Percentiles rank a stretch among this genome's conserved stretches.
Evolutionary conservation across 2,888 invertebrate genomes (phyloP).

Genomic region (Argynnis bischoffii): DNA sequence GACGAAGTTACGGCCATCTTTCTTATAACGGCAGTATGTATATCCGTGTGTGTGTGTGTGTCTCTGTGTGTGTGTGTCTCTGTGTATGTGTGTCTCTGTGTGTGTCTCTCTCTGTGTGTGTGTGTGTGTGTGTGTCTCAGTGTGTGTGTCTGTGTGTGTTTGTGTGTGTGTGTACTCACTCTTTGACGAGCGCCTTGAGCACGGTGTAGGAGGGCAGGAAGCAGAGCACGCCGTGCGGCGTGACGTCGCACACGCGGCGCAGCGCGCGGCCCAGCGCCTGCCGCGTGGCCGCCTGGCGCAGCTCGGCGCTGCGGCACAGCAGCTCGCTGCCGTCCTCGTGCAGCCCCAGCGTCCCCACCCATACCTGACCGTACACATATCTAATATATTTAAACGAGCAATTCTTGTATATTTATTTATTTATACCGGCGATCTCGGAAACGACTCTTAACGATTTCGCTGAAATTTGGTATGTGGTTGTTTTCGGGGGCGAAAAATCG

Average conservation of each 20-base stretch:
- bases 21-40: too few species aligned
- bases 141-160: too few species aligned
- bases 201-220: conserved; percentile 88
- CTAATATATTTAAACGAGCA: too few species aligned
- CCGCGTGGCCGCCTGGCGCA: conserved; percentile 65
- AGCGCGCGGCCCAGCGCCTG: conserved; percentile 84
- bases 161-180: conserved; percentile 25
- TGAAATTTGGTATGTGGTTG: too few species aligned
- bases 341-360: conserved; percentile 80
- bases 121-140: too few species aligned
- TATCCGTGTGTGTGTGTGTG: neutral
- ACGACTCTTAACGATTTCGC: too few species aligned
- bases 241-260: conserved; percentile 76
- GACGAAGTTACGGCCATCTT: too few species aligned
- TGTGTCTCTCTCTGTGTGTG: neutral
- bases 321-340: conserved; percentile 63
- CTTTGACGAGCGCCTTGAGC: conserved; percentile 76
- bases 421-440: too few species aligned
- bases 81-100: too few species aligned
- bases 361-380: conserved; percentile 71
- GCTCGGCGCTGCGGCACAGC: conserved; percentile 54
- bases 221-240: conserved; percentile 88
- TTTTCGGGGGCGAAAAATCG: too few species aligned
- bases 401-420: too few species aligned
- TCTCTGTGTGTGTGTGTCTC: neutral